Base-by-base conservation (phyloP, 2,113 vertebrate species). In the Ariopsis seemanni region DNA sequence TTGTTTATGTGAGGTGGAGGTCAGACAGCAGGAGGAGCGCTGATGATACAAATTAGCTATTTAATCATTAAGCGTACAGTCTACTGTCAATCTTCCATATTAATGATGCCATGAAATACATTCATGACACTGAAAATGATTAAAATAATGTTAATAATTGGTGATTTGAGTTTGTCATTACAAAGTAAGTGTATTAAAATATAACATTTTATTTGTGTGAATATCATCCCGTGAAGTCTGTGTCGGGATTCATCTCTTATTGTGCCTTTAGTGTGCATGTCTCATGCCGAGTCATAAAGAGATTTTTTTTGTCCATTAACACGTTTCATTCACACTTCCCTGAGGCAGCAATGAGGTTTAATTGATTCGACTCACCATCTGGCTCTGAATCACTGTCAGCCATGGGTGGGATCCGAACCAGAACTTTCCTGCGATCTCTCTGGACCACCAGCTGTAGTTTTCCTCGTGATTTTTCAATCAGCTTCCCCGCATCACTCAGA, bases 341-440 rank as follows among this genome's bases (percentile, higher is more conserved):
- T 63, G 7, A 65, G 62, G 22, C 22, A 63, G 2, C 4, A 0
- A 30, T 69, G 14, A 71, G 7, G 27, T 34, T 72, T 20, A 48
- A 48, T 90, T 91, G 22, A 86, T 88, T 67, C 10, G 55, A 88
- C 96, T 96, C 93, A 98, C 98, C 98, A 91, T 99, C 98, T 85
- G 98, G 94, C 94, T 99, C 98, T 0, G 98, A 98, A 93, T 99
- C 98, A 17, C 98, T 99, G 95, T 99, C 98, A 0, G 96, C 96
- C 93, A 99, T 63, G 0, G 97, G 95, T 0, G 98, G 98, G 90
- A 99, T 95, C 89, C 97, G 96, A 91, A 99, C 95, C 82, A 99
- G 94, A 0, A 98, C 96, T 92, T 99, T 96, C 67, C 93, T 96
- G 80, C 89, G 94, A 94, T 99, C 98, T 85, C 98, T 94, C 92